Conservation (phyloP, 2,797 vertebrate species). For the Alectoris magna region DNA sequence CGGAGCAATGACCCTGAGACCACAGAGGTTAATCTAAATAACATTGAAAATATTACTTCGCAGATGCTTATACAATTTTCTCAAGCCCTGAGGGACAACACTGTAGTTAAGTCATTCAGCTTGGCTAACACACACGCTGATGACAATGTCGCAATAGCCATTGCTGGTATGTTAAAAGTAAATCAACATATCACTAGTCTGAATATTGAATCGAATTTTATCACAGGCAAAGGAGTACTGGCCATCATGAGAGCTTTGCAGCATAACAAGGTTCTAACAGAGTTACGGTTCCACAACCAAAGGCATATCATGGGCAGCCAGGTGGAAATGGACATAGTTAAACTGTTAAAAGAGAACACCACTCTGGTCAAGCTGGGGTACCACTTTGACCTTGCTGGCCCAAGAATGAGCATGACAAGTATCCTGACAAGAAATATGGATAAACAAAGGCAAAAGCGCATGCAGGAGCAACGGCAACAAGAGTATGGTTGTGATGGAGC, state of each 20-base stretch:
- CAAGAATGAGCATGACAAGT: conserved; percentile 96
- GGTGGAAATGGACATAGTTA: conserved; percentile 98
- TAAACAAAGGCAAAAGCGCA: conserved; percentile 92
- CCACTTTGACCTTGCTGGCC: conserved; percentile 96
- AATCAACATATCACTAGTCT: conserved; percentile 88
- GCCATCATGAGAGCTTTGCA: conserved; percentile 92
- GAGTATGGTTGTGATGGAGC: conserved; percentile 76
- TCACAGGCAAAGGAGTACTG: conserved; percentile 93
- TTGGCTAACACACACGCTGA: conserved; percentile 94
- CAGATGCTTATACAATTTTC: conserved; percentile 90
- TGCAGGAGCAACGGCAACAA: conserved; percentile 88
- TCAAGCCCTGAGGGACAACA: conserved; percentile 90
- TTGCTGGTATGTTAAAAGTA: conserved; percentile 90
- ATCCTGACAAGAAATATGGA: conserved; percentile 97
- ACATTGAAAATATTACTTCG: conserved; percentile 91
- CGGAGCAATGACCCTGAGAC: conserved; percentile 87
- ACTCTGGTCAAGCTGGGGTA: conserved; percentile 94
- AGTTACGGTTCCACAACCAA: conserved; percentile 98
- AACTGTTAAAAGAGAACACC: conserved; percentile 91
- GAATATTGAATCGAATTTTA: conserved; percentile 96
- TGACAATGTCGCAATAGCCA: conserved; percentile 88
- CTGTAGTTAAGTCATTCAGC: conserved; percentile 87
- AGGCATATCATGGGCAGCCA: conserved; percentile 92
- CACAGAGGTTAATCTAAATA: conserved; percentile 94
- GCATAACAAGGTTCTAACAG: conserved; percentile 86